Base-by-base conservation (phyloP, 2,888 invertebrate species). In the Zhuqinia jingwanae region DNA sequence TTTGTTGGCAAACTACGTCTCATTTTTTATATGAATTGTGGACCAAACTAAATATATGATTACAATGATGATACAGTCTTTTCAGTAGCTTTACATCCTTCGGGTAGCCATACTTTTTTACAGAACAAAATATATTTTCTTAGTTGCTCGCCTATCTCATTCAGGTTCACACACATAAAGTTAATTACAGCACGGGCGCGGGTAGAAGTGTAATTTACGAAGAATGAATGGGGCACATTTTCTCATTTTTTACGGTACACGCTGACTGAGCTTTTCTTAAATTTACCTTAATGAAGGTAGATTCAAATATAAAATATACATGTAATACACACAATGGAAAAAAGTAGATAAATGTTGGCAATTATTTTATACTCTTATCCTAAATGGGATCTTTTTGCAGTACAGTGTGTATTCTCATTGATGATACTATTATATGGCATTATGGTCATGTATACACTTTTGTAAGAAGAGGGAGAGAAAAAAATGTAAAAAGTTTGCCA, bases 191-290 rank as follows among this genome's bases (percentile, higher is more conserved):
- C 2, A 25, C 70, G 13, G n/a, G 25, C 50, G 6, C 15, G 65
- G 17, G 63, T 13, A 30, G 42, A 30, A 70, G 56, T 36, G 70
- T 76, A 76, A 56, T 25, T 70, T 70, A 22, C 20, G 20, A 53
- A 53, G 53, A 79, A 50, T 65, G 79, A 65, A 47, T 65, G 65
- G 47, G 11, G 15, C 53, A 53, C 50, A 50, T 30, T 65, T n/a
- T 27, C 81, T 58, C 25, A 81, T 81, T 81, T 81, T 81, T 81
- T 81, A 73, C 58, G 81, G 42, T 60, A 81, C 81, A 81, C 73
- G 81, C 73, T 81, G 10, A 13, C 17, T 79, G 79, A 27, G 36
- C 50, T 50, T 65, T 65, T 25, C 45, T 80, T 50, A 65, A 50
- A 65, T 65, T 78, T 30, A 50, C 27, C 20, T 30, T 65, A 65